phyloP scores from a whole-genome alignment of 2,113 vertebrate genomes.

The Glareola pratincola region DNA sequence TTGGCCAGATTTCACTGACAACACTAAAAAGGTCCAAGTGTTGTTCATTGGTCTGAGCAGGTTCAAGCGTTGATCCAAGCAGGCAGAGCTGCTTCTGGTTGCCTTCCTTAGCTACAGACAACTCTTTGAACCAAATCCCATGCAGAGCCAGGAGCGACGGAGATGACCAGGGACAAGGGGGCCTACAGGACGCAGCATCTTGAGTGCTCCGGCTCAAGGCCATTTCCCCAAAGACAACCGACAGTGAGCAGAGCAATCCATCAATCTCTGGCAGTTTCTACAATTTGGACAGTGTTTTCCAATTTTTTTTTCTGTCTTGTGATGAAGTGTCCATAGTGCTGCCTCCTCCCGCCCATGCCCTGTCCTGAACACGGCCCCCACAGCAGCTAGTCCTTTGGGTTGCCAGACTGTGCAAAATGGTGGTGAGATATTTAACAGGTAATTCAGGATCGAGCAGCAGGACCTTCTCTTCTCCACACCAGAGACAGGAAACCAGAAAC shows the following conservation, averaged over 20 bases:
- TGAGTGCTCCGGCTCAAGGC: background rate
- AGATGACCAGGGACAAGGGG: background rate
- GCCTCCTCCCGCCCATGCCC: background rate
- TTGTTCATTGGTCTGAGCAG: background rate
- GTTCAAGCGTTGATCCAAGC: background rate
- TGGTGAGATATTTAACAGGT: background rate
- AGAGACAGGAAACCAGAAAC: background rate
- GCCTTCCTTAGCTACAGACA: background rate
- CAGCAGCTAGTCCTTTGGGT: background rate
- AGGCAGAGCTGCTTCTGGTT: background rate
- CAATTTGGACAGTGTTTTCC: background rate
- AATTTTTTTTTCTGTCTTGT: background rate
- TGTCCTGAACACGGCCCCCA: background rate
- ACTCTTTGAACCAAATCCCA: background rate
- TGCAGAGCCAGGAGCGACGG: accelerated
- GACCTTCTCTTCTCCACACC: background rate
- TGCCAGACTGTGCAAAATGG: background rate
- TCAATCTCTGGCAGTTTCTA: background rate
- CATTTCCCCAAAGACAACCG: background rate
- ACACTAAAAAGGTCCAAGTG: background rate
- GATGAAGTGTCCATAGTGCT: background rate
- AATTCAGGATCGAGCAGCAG: background rate
- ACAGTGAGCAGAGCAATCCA: background rate
- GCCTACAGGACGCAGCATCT: background rate
- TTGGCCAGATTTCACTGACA: background rate